Base-by-base conservation (phyloP, 2,797 vertebrate genomes). In the Eulemur rubriventer region DNA sequence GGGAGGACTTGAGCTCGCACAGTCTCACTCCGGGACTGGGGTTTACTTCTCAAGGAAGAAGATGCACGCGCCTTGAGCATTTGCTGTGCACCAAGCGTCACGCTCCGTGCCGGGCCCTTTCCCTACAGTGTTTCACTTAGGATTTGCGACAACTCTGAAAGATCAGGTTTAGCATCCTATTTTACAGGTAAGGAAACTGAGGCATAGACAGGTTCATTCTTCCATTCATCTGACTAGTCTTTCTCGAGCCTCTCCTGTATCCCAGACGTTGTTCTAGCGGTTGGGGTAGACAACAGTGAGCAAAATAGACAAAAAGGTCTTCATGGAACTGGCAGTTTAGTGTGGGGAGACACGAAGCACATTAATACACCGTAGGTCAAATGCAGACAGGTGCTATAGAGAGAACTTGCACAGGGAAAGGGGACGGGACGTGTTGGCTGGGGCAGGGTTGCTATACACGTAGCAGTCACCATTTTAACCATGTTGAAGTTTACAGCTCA, bases 21-120 rank as follows among this genome's bases (percentile, higher is more conserved):
- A 4, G 35, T 18, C 63, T 6, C 50, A 65, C 87, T 57, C 38
- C 52, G 6, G 13, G 30, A 70, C 75, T 12, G 17, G 4, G 18
- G 16, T 55, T 65, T 41, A 0, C 59, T 73, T 75, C 59, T 30
- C 81, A 33, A 17, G 69, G 46, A 75, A 87, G 61, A 50, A 63
- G 38, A 7, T 52, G 12, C 35, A 3, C 7, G 6, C 0, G 6
- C 4, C 13, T 0, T 14, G 12, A 78, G 61, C 9, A 16, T 28
- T 46, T 26, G 26, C 88, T 48, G 14, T 13, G 59, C 16, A 5
- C 43, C 6, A 6, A 35, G 48, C n/a, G 4, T 30, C 1, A 0
- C 4, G 59, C 61, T 70, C 43, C 2, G 26, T 0, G 3, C 87
- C 7, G 35, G 8, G 50, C 55, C 50, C 63, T 46, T 18, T 57